Evolutionary conservation across 2,113 vertebrate genomes (phyloP).

Genomic region (Dolichallabes microphthalmus): DNA sequence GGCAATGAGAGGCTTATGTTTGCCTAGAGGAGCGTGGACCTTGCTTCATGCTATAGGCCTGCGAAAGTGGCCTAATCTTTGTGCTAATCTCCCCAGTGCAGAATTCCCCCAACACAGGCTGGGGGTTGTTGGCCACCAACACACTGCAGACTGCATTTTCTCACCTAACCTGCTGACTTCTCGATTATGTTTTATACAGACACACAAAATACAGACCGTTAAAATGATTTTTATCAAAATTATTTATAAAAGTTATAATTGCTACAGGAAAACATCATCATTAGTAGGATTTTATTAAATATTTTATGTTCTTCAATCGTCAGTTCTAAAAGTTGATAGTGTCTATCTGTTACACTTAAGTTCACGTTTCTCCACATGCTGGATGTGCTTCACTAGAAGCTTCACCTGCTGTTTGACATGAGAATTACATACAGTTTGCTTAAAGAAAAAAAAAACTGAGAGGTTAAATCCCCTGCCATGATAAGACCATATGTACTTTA

Average conservation of each 20-base stretch:
- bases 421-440: neutral
- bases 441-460: neutral
- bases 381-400: neutral
- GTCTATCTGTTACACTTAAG: neutral
- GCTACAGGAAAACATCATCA: neutral
- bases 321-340: neutral
- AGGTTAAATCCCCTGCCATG: neutral
- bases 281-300: neutral
- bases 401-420: slow-evolving; percentile 38
- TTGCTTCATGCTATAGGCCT: slow-evolving; percentile 63
- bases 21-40: slow-evolving; percentile 61
- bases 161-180: neutral
- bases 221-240: neutral
- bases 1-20: slow-evolving; percentile 61
- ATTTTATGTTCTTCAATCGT: neutral
- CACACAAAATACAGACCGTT: neutral
- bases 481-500: neutral
- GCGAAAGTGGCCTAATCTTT: slow-evolving; percentile 64
- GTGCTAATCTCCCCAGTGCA: slow-evolving; percentile 60
- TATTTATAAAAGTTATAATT: neutral
- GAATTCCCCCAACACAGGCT: slow-evolving; percentile 60
- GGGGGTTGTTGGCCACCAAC: neutral
- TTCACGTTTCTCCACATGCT: neutral
- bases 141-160: neutral
- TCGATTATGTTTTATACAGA: neutral